Percentiles rank a stretch among this genome's conserved stretches.
Evolutionary conservation across 2,797 vertebrate genomes (phyloP).

Genomic region (Sebastes wilsoni): DNA sequence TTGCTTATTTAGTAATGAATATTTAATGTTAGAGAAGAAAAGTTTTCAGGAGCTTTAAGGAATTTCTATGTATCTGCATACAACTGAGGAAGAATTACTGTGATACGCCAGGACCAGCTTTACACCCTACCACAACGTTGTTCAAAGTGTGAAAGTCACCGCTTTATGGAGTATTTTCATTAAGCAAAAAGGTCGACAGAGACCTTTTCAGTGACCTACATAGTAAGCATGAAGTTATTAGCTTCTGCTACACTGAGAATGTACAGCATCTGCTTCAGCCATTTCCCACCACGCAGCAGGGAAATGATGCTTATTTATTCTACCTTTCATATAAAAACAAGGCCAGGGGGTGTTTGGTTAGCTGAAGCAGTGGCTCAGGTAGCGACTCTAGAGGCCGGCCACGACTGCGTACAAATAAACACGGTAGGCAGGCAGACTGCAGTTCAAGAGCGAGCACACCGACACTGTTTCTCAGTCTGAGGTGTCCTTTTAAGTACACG

Average conservation of each 20-base stretch:
- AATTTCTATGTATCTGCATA: not conserved
- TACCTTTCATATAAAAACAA: constrained; percentile 47
- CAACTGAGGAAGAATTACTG: not conserved
- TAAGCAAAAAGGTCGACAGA: constrained; percentile 31
- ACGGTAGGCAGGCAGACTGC: not conserved
- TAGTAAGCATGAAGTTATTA: constrained; percentile 36
- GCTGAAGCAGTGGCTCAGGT: constrained; percentile 31
- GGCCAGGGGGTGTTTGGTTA: constrained; percentile 25
- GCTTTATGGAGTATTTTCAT: constrained; percentile 35
- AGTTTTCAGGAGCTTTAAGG: not conserved
- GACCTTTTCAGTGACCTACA: constrained; percentile 22
- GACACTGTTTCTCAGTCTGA: not conserved
- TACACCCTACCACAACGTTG: constrained; percentile 24
- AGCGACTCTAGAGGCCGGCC: not conserved
- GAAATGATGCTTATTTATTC: constrained; percentile 45
- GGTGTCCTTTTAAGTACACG: constrained; percentile 7
- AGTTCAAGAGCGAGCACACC: constrained; percentile 7
- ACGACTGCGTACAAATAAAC: not conserved
- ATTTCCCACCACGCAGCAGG: constrained; percentile 12
- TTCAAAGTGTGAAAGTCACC: constrained; percentile 53
- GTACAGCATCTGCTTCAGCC: constrained; percentile 10
- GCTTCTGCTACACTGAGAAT: not conserved
- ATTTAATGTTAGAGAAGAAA: not conserved
- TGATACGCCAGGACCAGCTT: not conserved
- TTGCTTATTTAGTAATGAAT: not conserved